Conservation (phyloP, 2,888 invertebrate species). For the Agrotis clavis region DNA sequence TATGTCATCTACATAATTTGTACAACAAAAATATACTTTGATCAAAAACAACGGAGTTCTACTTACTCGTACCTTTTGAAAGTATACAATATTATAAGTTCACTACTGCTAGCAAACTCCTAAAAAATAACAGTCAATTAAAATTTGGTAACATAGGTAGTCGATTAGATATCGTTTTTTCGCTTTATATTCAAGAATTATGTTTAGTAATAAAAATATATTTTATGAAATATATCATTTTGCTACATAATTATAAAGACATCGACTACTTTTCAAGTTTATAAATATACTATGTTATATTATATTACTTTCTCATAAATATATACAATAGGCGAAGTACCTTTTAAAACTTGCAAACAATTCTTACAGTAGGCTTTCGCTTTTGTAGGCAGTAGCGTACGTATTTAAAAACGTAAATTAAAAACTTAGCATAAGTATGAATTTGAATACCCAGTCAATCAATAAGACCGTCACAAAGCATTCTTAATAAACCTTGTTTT, state of each 20-base stretch:
- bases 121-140: slow-evolving; percentile 36
- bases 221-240: not conserved
- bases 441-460: slow-evolving; percentile 36
- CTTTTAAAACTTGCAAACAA: slow-evolving; percentile 12
- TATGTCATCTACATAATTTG: slow-evolving; percentile 64
- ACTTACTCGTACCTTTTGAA: slow-evolving; percentile 18
- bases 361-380: slow-evolving; percentile 20
- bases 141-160: slow-evolving; percentile 39
- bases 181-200: slow-evolving; percentile 13
- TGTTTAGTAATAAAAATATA: slow-evolving; percentile 2
- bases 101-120: not conserved
- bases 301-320: slow-evolving; percentile 4
- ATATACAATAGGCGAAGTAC: slow-evolving; percentile 6
- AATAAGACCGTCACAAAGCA: slow-evolving; percentile 18
- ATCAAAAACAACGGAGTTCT: slow-evolving; percentile 56
- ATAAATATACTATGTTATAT: not conserved
- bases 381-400: too few relatives aligned
- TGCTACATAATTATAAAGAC: not conserved
- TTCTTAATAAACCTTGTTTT: slow-evolving; percentile 13
- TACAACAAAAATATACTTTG: slow-evolving; percentile 66
- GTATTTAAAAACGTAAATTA: slow-evolving; percentile 25
- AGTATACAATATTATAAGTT: slow-evolving; percentile 22
- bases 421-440: slow-evolving; percentile 11
- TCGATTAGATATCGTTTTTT: slow-evolving; percentile 13
- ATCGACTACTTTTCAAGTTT: not conserved